These are phyloP conservation scores for Cacoxenus indagator DNA, from an alignment of 2,888 invertebrate species.

Conservation along the genomic window DNA sequence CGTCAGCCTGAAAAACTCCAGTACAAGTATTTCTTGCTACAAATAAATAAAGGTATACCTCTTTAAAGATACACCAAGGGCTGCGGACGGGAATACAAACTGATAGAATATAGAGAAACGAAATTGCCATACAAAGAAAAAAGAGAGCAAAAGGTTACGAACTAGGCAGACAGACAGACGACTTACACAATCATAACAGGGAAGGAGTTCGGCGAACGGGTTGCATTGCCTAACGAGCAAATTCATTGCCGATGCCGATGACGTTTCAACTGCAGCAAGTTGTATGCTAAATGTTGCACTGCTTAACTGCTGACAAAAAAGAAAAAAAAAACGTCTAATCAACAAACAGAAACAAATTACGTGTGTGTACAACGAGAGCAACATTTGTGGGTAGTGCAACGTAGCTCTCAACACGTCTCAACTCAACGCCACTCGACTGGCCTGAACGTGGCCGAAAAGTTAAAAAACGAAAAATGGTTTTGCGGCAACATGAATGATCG, in stretches of 20 bases:
- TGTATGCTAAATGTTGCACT: not conserved
- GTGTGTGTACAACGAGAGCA: not conserved
- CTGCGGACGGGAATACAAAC: not conserved
- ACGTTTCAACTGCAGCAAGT: not conserved
- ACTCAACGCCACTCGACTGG: not conserved
- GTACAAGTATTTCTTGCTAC: no score
- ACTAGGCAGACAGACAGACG: slow-evolving; percentile 57
- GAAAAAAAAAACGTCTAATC: not conserved
- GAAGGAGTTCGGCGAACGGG: not conserved
- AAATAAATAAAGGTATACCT: no score
- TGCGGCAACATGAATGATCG: not conserved
- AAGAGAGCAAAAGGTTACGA: no score
- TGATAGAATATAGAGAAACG: slow-evolving; percentile 17
- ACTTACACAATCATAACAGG: slow-evolving; percentile 14
- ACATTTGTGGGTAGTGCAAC: slow-evolving; percentile 16
- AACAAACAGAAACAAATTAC: not conserved
- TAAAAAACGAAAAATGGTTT: not conserved
- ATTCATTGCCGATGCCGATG: slow-evolving; percentile 11
- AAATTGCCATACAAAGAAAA: slow-evolving; percentile 31
- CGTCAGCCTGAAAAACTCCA: no score
- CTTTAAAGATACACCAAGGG: no score
- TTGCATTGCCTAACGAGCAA: slow-evolving; percentile 6
- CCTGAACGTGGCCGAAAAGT: not conserved
- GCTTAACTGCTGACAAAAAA: not conserved
- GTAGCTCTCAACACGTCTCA: slow-evolving; percentile 7